Conservation (phyloP, 2,797 vertebrate genomes). For the Tapirus indicus region DNA sequence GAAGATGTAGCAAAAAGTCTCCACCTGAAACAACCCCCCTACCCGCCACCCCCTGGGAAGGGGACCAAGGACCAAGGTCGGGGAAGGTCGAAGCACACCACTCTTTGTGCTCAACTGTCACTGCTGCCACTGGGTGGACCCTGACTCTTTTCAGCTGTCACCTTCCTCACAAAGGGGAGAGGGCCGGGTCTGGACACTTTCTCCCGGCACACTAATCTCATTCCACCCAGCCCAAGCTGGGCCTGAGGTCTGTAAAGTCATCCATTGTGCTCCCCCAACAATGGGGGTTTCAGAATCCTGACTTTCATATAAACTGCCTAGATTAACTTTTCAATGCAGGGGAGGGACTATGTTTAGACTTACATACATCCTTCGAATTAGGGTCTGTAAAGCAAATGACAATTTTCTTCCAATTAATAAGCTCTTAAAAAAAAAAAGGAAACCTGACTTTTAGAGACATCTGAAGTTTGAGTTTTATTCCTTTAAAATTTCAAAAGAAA, state of each 20-base stretch:
- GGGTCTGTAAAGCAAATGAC: neutral
- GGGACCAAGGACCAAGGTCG: neutral
- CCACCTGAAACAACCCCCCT: neutral
- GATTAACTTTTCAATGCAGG: neutral
- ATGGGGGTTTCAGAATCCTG: constrained; percentile 14
- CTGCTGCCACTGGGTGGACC: constrained; percentile 61
- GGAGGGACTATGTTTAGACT: neutral
- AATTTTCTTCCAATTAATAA: neutral
- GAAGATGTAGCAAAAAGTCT: neutral
- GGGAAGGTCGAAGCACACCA: neutral
- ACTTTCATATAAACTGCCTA: neutral
- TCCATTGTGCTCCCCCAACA: neutral
- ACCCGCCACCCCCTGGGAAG: accelerated
- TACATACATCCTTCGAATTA: neutral
- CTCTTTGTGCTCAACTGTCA: neutral
- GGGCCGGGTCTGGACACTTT: constrained; percentile 77
- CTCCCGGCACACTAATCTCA: neutral
- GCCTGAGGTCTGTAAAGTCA: constrained; percentile 44
- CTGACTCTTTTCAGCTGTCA: constrained; percentile 82
- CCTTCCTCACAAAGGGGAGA: constrained; percentile 86
- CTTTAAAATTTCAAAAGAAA: neutral
- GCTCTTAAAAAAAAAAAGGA: neutral
- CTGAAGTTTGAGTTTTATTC: neutral
- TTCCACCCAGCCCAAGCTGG: constrained; percentile 27
- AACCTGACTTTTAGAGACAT: neutral